phyloP scores from a whole-genome alignment of 2,113 vertebrate genomes.

The Nothoprocta pentlandii region DNA sequence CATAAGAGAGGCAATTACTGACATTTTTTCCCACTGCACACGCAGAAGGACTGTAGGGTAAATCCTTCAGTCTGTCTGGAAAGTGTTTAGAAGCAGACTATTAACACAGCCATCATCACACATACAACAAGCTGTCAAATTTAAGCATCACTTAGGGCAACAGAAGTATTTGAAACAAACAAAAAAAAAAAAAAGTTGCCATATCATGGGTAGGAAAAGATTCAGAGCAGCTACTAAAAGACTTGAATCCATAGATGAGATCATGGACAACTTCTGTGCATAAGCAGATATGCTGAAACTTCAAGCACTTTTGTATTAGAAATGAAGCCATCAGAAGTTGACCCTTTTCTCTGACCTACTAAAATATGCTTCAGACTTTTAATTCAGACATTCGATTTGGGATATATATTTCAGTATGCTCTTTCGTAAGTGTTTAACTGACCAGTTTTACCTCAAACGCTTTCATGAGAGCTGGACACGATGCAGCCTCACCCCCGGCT shows the following conservation, averaged over 20 bases:
- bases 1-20: neutral
- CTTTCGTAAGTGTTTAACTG: neutral
- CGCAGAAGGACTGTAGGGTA: neutral
- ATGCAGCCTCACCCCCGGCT: neutral
- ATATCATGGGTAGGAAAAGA: neutral
- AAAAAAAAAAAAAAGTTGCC: slow-evolving; percentile 34
- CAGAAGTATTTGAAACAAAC: neutral
- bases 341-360: neutral
- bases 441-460: slow-evolving; percentile 22
- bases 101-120: neutral
- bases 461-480: neutral
- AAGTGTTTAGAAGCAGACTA: neutral
- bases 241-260: neutral
- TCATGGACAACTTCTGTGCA: neutral
- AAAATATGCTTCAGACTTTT: neutral
- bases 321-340: neutral
- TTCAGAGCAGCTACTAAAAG: slow-evolving; percentile 17
- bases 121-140: neutral
- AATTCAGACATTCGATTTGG: neutral
- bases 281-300: neutral
- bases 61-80: neutral
- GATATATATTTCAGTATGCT: neutral
- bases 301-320: neutral
- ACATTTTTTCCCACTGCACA: neutral
- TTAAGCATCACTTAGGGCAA: neutral